Evolutionary conservation across 2,888 invertebrate species (phyloP).

Genomic region (Eubasilissa splendida): DNA sequence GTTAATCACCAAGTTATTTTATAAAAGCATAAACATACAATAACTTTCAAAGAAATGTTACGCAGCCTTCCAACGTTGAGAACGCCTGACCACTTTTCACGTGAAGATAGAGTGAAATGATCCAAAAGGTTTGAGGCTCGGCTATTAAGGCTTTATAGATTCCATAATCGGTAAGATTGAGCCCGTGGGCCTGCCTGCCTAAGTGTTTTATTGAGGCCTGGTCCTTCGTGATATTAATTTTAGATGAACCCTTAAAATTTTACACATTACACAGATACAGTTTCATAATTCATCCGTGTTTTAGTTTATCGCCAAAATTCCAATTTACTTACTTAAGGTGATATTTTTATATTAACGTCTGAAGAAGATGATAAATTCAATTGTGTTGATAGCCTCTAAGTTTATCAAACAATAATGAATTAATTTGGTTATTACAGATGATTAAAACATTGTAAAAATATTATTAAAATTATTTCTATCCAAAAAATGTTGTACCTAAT

Average conservation of each 20-base stretch:
- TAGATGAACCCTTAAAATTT: conserved; percentile 4
- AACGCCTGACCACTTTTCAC: conserved; percentile 20
- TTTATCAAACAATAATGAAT: too few relatives aligned
- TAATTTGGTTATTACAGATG: too few relatives aligned
- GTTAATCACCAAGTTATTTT: too few relatives aligned
- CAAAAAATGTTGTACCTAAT: not conserved
- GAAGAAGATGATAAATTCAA: too few relatives aligned
- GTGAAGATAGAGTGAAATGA: conserved; percentile 38
- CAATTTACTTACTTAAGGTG: too few relatives aligned
- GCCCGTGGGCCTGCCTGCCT: not conserved
- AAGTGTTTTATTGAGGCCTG: conserved; percentile 17
- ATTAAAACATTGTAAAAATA: too few relatives aligned
- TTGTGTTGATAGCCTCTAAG: too few relatives aligned
- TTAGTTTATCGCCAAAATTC: too few relatives aligned
- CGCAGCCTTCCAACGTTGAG: not conserved
- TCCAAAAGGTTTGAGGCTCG: conserved; percentile 38
- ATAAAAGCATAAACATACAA: not conserved
- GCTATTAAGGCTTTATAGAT: conserved; percentile 52
- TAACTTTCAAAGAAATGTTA: not conserved
- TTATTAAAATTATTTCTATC: not conserved
- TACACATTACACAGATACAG: not conserved
- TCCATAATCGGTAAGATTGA: conserved; percentile 43
- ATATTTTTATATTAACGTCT: too few relatives aligned
- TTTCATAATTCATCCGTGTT: not conserved
- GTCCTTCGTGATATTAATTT: conserved; percentile 21